A percentile compares a stretch with the other conserved stretches of the same genome.
Conservation (phyloP, 2,113 vertebrate genomes). For the Silurus glanis region DNA sequence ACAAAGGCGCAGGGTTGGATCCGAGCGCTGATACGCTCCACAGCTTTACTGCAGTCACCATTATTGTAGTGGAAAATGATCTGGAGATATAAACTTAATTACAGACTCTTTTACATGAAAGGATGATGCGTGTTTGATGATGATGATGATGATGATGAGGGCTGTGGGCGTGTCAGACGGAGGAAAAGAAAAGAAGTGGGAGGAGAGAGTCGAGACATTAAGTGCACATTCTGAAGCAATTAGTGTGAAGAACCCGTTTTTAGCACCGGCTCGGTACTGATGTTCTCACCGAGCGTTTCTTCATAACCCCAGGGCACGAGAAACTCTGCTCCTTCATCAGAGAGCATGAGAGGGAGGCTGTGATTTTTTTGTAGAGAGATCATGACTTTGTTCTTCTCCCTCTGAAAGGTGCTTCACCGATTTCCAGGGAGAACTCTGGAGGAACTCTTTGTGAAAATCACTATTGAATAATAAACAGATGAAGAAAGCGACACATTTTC, state of each 20-base stretch:
- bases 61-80: not conserved
- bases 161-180: not conserved
- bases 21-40: not conserved
- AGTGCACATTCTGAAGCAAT: constrained; percentile 4
- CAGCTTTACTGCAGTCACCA: not conserved
- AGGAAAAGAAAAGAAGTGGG: not conserved
- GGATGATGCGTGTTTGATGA: not conserved
- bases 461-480: not conserved
- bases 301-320: not conserved
- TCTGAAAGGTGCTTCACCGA: not conserved
- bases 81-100: not conserved
- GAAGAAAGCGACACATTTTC: not conserved
- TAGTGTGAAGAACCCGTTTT: constrained; percentile 12
- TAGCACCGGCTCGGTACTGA: not conserved
- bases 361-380: not conserved
- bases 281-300: constrained; percentile 1
- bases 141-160: not conserved
- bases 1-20: not conserved
- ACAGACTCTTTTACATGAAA: not conserved
- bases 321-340: constrained; percentile 1
- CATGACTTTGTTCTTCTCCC: not conserved
- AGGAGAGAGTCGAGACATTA: not conserved
- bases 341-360: not conserved
- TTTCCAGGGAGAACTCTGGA: not conserved
- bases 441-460: not conserved